Percentiles rank a stretch among this genome's conserved stretches.
These are phyloP conservation scores for Tympanoctomys barrerae DNA, from an alignment of 2,797 vertebrate species.

Conservation along the genomic window DNA sequence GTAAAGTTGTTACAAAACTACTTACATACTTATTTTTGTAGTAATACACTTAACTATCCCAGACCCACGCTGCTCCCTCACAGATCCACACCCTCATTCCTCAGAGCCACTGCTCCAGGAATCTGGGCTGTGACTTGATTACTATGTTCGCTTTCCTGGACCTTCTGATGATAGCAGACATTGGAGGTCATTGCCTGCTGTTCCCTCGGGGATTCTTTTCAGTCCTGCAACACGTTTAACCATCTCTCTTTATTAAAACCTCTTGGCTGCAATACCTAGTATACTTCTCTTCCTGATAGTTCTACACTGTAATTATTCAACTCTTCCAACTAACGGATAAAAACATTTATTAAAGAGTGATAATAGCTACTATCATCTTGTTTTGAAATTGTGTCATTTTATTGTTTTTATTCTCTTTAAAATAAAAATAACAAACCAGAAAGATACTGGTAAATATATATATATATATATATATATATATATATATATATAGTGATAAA, in stretches of 20 bases:
- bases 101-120: background rate
- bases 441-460: too few species aligned
- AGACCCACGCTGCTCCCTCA: background rate
- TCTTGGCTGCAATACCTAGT: background rate
- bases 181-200: background rate
- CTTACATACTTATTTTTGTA: background rate
- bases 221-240: constrained; percentile 7
- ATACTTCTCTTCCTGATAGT: background rate
- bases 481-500: too few species aligned
- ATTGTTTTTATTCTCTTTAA: too few species aligned
- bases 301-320: constrained; percentile 25
- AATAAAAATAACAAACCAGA: too few species aligned
- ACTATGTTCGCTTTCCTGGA: constrained; percentile 1
- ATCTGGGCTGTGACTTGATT: constrained; percentile 3
- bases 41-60: background rate
- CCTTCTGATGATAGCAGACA: background rate
- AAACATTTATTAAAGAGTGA: background rate
- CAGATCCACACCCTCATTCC: background rate
- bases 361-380: too few species aligned
- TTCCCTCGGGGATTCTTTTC: constrained; percentile 1
- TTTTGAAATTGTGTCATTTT: too few species aligned
- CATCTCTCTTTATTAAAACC: constrained; percentile 29
- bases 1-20: background rate
- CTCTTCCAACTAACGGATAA: background rate
- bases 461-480: too few species aligned